Percentiles rank a stretch among this genome's conserved stretches.
Evolutionary conservation across 2,113 vertebrate species (phyloP).

Genomic region (Urocynchramus pylzowi): DNA sequence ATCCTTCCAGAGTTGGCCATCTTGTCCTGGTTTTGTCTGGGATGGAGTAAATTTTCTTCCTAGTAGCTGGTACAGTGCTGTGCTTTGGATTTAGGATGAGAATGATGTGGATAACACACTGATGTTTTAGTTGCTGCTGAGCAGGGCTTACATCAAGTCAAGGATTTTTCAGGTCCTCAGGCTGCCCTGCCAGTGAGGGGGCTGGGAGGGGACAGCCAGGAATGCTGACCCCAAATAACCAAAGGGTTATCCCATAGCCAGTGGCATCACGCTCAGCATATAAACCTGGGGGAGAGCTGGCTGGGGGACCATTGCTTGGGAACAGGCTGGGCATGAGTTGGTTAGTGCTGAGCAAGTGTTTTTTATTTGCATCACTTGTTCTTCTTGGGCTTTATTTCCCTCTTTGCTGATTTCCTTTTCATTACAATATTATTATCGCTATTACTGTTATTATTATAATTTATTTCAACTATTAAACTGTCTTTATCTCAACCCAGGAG

Average conservation of each 20-base stretch:
- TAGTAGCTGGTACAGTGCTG: not conserved
- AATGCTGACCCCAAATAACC: not conserved
- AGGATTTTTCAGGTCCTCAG: not conserved
- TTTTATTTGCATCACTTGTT: not conserved
- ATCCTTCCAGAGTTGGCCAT: not conserved
- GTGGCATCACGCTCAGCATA: not conserved
- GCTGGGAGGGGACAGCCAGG: not conserved
- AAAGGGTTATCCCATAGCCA: not conserved
- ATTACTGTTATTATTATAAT: not conserved
- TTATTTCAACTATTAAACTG: not conserved
- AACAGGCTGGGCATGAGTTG: not conserved
- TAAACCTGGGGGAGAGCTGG: not conserved
- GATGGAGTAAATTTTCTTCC: not conserved
- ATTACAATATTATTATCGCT: not conserved
- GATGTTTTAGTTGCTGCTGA: not conserved
- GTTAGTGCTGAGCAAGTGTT: not conserved
- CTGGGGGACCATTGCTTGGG: not conserved
- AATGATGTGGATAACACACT: not conserved
- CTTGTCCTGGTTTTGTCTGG: not conserved
- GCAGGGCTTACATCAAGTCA: not conserved
- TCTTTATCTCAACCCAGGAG: not conserved
- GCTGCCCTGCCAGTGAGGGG: rapidly evolving
- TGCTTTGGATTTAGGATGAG: not conserved
- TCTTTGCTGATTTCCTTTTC: not conserved
- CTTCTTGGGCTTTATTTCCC: not conserved